Evolutionary conservation across 2,888 invertebrate species (phyloP), one percentile per base, ranked within the genome.

Genomic region (Troilus luridus): DNA sequence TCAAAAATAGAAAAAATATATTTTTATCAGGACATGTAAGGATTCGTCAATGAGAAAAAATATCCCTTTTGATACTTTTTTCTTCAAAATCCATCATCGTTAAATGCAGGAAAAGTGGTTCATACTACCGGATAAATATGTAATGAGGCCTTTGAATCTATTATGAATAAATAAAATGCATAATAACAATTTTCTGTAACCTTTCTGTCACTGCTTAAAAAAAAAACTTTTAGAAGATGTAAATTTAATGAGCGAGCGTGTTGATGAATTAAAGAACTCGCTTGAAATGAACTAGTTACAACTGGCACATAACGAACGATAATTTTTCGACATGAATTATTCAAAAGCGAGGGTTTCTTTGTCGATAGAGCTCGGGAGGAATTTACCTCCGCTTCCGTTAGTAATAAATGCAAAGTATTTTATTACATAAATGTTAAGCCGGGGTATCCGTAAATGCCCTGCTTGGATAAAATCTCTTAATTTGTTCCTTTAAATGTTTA

Each of bases 311-410:
- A 77, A 77, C 72, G 7, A 77, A 77, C 72, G 17, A 77, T 77
- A 77, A 77, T 77, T 77, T 77, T 77, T 77, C 41, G 7, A 77
- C 72, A 77, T 77, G 72, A 77, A 67, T 77, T 77, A 77, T 77
- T 77, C 72, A 77, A 77, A 77, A 9, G 41, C 72, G 27, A 41
- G 27, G 41, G 41, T 27, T 77, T 77, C 72, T 77, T 77, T 77
- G 72, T 77, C 72, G 17, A 77, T 27, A 41, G 2, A 41, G 27
- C 41, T 41, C 0, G 8, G 14, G 14, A 17, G 67, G 72, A 77
- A 41, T 77, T 77, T 17, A 41, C 27, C 41, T 17, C 72, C 24
- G 17, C 72, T 77, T 77, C 72, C 72, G 72, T 27, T 77, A 17
- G 27, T 27, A 41, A 27, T 77, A 77, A 77, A 77, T 77, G 72